Evolutionary conservation across 2,888 invertebrate genomes (phyloP), one percentile per base, ranked within the genome.

Genomic region (Parnassius orleans): DNA sequence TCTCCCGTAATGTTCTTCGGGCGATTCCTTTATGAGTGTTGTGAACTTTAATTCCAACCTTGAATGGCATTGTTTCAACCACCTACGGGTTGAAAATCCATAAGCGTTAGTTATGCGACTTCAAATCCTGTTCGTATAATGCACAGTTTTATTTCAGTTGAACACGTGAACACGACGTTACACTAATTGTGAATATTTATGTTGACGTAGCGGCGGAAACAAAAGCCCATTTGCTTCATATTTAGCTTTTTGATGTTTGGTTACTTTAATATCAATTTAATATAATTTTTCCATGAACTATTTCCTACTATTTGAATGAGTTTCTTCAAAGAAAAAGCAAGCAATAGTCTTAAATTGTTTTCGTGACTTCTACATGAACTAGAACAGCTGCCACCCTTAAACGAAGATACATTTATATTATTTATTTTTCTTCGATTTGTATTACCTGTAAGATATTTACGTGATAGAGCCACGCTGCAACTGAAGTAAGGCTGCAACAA

Each of bases 1-100:
- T 84, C 79, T 77, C 75, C 75, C 68, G 77, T 74, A 75, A 74
- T 80, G 78, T 73, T 80, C 86, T 82, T 65, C 72, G 70, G 81
- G 84, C 81, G 72, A 80, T 87, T 83, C 83, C 86, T 85, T 88
- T 85, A 86, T 86, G 87, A 88, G 86, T 85, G 83, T 87, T 89
- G 87, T 89, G 87, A 83, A 81, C 80, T 84, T 79, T 83, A 82
- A 86, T 87, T 68, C 78, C 79, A 79, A 78, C 75, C 73, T 77
- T 86, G 83, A 87, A 87, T 82, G 83, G 84, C 79, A 83, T 89
- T 90, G 90, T 90, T 86, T 76, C 75, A 81, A 78, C 74, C 80
- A 80, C 80, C 80, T 79, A 77, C 78, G 77, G 78, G 64, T 65
- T 65, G 67, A 70, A 71, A 69, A 66, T 64, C 64, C 65, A 64